Conservation (phyloP, 2,797 vertebrate species). For the Phoebastria nigripes region DNA sequence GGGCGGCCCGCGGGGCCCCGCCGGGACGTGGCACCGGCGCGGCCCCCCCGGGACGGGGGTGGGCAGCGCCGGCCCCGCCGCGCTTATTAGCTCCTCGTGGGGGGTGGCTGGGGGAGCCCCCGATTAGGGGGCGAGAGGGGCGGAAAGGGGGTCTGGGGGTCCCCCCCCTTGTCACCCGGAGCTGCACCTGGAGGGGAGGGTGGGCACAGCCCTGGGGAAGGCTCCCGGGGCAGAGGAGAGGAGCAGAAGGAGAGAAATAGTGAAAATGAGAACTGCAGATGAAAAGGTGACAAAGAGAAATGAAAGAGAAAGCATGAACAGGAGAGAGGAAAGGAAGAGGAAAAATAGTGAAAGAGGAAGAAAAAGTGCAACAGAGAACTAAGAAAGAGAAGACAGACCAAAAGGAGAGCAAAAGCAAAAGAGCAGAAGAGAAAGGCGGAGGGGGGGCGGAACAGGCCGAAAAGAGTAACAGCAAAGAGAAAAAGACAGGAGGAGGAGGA, state of each 20-base stretch:
- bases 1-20: constrained; percentile 76
- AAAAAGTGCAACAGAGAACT: neutral
- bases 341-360: neutral
- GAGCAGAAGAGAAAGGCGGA: accelerated
- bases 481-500: neutral
- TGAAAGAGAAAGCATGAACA: neutral
- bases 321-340: neutral
- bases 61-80: neutral
- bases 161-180: neutral
- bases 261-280: neutral
- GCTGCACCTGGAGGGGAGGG: neutral
- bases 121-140: neutral
- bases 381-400: neutral
- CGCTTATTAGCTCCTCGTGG: neutral
- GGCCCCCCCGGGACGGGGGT: constrained; percentile 24
- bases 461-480: neutral
- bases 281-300: neutral
- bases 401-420: neutral
- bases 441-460: accelerated
- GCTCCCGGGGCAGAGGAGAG: neutral
- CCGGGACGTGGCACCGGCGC: constrained; percentile 87
- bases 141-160: accelerated
- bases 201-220: neutral
- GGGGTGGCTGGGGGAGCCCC: neutral
- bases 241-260: neutral